Evolutionary conservation across 2,113 vertebrate species (phyloP), one percentile per base, ranked within the genome.

Genomic region (Arvicanthis niloticus): DNA sequence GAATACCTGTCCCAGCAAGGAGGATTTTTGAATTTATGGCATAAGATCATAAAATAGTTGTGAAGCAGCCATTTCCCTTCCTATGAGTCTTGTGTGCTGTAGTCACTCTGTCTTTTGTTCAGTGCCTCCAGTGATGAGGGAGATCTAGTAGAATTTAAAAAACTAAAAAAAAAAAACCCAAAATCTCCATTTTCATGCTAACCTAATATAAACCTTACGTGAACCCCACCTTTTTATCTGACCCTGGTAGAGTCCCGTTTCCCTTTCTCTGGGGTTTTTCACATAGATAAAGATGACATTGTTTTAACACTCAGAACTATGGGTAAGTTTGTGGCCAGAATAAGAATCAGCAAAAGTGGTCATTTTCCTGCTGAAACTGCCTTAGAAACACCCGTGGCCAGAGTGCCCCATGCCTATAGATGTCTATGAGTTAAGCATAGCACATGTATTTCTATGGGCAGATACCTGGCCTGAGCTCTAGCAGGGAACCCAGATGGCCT

Each of bases 61-160:
- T 31, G 87, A 78, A 92, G 58, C 70, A 84, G 96, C 31, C 70
- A n/a, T 65, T 70, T 94, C 29, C 37, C 31, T 72, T 95, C 22
- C 75, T 42, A 10, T 75, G 75, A 77, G 67, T 56, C 40, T 90
- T 26, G 40, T 58, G 16, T 42, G 34, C 85, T 60, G 6, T 56
- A 53, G 78, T 62, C 8, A 77, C 0, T 67, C 16, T 53, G 85
- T 72, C n/a, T 81, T 89, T 93, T 95, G 24, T 84, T 88, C 21
- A 42, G 13, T 48, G 6, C 75, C 40, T 93, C 21, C 15, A 12
- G 2, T 88, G 22, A 80, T 42, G 40, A 34, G 53, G 42, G 11
- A 76, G 24, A 51, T 62, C 29, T 77, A 68, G 16, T 40, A 5
- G 53, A 34, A 53, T 13, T 68, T 89, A 26, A 34, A 84, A 70